Percentiles rank a stretch among this genome's conserved stretches.
Evolutionary conservation across 2,797 vertebrate species (phyloP).

Genomic region (Chrosomus eos): DNA sequence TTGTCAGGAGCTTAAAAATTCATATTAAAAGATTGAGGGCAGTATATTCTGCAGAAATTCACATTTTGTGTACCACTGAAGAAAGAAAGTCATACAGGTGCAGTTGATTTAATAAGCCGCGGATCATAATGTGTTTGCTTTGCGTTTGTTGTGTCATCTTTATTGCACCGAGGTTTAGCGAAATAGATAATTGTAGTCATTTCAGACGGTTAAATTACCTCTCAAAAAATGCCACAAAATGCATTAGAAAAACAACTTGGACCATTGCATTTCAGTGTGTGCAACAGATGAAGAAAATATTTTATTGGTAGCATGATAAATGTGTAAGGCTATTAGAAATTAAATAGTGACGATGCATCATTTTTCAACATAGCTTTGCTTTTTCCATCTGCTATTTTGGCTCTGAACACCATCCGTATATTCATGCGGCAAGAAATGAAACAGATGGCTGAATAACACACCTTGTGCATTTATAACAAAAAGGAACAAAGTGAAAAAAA

Average conservation of each 20-base stretch:
- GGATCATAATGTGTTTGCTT: background rate
- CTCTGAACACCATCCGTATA: background rate
- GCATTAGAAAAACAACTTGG: background rate
- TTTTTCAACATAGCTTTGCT: conserved; percentile 14
- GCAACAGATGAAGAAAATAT: background rate
- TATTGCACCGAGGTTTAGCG: background rate
- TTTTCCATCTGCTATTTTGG: conserved; percentile 23
- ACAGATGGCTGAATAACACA: conserved; percentile 22
- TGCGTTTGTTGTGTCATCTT: background rate
- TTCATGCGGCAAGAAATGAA: background rate
- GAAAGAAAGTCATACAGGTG: background rate
- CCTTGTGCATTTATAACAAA: background rate
- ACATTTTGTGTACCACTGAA: background rate
- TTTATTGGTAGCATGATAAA: conserved; percentile 18
- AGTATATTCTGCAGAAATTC: background rate
- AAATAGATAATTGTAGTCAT: background rate
- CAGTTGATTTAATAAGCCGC: background rate
- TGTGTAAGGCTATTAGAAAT: conserved; percentile 16
- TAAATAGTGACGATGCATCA: conserved; percentile 22
- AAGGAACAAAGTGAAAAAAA: background rate
- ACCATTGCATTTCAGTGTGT: conserved; percentile 1
- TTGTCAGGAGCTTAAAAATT: background rate
- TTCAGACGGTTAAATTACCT: background rate
- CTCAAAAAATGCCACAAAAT: background rate
- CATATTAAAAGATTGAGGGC: background rate